Evolutionary conservation across 2,113 vertebrate genomes (phyloP).

Genomic region (Ceratotherium simum): DNA sequence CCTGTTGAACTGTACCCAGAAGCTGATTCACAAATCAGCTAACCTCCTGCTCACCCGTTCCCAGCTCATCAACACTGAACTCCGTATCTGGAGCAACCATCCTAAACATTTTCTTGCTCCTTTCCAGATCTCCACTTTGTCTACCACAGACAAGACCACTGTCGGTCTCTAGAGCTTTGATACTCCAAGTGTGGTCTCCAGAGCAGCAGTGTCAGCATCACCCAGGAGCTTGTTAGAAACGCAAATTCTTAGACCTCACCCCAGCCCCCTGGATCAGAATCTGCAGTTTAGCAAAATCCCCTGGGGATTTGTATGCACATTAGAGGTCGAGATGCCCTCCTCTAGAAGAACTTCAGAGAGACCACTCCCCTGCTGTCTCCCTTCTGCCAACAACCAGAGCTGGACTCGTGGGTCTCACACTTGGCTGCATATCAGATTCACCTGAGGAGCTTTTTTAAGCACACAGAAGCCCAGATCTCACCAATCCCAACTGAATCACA

Average conservation of each 20-base stretch:
- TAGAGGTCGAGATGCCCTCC: background rate
- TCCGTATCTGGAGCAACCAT: background rate
- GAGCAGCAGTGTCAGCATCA: background rate
- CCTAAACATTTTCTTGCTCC: background rate
- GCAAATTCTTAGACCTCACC: background rate
- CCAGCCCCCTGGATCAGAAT: background rate
- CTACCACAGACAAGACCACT: background rate
- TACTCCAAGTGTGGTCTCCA: background rate
- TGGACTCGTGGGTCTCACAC: background rate
- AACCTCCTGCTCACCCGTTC: background rate
- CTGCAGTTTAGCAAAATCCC: background rate
- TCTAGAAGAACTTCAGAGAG: background rate
- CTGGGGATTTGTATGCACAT: background rate
- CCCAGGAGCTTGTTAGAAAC: background rate
- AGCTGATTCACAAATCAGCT: background rate
- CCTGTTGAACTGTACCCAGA: background rate
- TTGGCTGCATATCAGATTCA: background rate
- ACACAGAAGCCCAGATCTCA: background rate
- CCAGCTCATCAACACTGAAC: background rate
- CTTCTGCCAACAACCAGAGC: background rate
- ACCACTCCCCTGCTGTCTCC: background rate
- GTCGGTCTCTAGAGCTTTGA: background rate
- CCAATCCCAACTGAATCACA: background rate
- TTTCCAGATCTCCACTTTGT: background rate
- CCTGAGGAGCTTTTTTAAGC: background rate